Percentiles rank a stretch among this genome's conserved stretches.
phyloP scores from a whole-genome alignment of 2,113 vertebrate genomes.

The Australoheros scitulus region DNA sequence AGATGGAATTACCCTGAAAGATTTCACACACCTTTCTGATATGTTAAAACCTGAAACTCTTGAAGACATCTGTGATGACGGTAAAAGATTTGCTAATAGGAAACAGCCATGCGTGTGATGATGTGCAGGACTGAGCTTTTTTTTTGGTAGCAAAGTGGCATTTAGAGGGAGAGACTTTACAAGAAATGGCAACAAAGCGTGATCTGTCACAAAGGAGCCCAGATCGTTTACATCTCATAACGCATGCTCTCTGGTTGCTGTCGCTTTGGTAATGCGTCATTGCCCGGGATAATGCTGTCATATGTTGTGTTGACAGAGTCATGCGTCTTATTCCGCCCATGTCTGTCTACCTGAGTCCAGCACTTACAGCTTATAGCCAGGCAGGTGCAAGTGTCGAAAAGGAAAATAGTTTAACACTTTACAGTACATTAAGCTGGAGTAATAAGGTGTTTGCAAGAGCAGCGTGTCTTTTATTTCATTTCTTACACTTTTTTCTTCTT shows the following conservation, averaged over 20 bases:
- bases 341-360: constrained; percentile 55
- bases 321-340: constrained; percentile 45
- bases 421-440: constrained; percentile 67
- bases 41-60: neutral
- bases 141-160: neutral
- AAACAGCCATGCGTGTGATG: constrained; percentile 1
- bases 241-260: constrained; percentile 36
- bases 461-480: constrained; percentile 22
- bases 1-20: constrained; percentile 25
- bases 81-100: neutral
- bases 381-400: constrained; percentile 20
- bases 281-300: constrained; percentile 73
- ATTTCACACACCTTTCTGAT: constrained; percentile 8
- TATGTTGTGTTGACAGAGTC: constrained; percentile 74
- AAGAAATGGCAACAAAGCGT: constrained; percentile 34
- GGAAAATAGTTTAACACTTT: constrained; percentile 52
- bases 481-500: neutral
- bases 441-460: constrained; percentile 51
- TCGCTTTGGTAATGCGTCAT: constrained; percentile 60
- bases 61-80: neutral
- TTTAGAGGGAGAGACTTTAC: constrained; percentile 7
- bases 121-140: neutral
- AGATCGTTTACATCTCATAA: constrained; percentile 60
- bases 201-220: constrained; percentile 40
- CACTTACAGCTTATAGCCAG: constrained; percentile 60